Base-by-base conservation (phyloP, 2,113 vertebrate genomes). In the Thymallus thymallus region DNA sequence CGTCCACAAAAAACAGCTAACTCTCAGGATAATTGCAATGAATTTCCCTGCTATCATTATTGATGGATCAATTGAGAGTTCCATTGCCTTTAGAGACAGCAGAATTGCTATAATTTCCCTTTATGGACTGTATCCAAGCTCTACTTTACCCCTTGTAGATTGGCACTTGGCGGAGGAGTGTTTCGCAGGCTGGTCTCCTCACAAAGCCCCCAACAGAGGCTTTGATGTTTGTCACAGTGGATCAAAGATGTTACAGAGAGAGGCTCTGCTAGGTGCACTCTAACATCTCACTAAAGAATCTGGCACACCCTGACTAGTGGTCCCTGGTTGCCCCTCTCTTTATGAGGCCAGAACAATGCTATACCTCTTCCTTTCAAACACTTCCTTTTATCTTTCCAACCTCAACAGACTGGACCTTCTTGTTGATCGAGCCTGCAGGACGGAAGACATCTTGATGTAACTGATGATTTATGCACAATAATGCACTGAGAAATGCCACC, bases 181-280 rank as follows among this genome's bases (percentile, higher is more conserved):
- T 77, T 83, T 85, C 10, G 20, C 67, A 68, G 72, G 67, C 79
- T 71, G 77, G 75, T 67, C 80, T 78, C 80, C 84, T 60, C 79
- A 87, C 85, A 85, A 80, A 88, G 80, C 84, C 70, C 84, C 84
- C 80, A 62, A 72, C 68, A 30, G 84, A 78, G 76, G 35, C 87
- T 91, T 91, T 90, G 88, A 90, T 91, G 87, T 86, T 80, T 71
- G 75, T 77, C 80, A 85, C 75, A 3, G 80, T 2, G 79, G 89
- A 91, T 91, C 88, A 91, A 90, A 91, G 86, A 84, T 87, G 84
- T 74, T 75, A 35, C 70, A 1, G 80, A 77, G 80, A 6, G 12
- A 41, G 62, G 84, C 73, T 77, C 80, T 75, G 80, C 83, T 87
- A 86, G 90, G 87, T 91, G 86, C 82, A 22, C 66, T 1, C 9